Conservation (phyloP, 64 coral and sea anemone species). For the Stylophora pistillata region DNA sequence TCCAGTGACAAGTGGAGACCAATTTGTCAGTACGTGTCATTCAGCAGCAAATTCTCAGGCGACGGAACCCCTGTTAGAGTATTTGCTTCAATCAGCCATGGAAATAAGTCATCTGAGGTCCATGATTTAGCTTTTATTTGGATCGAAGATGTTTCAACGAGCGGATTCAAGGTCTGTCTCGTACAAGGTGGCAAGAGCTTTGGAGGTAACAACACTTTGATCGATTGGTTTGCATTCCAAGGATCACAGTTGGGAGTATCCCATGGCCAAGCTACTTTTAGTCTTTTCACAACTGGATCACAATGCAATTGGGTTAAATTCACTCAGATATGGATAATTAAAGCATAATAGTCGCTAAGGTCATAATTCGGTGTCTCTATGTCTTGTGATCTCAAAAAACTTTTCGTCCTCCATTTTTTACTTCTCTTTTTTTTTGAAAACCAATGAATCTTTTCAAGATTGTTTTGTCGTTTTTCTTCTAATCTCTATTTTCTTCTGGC, state of each 20-base stretch:
- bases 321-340: not conserved
- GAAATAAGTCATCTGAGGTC: not conserved
- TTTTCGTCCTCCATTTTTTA: no score
- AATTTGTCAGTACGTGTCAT: constrained; percentile 3
- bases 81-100: constrained; percentile 4
- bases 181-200: not conserved
- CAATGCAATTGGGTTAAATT: not conserved
- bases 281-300: not conserved
- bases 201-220: not conserved
- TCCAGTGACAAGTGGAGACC: not conserved
- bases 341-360: no score
- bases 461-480: no score
- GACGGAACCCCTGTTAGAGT: not conserved
- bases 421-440: no score
- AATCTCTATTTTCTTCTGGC: no score
- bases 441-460: no score
- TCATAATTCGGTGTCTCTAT: no score
- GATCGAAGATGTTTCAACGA: constrained; percentile 3
- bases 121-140: not conserved
- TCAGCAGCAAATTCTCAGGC: not conserved
- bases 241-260: not conserved
- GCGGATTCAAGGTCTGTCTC: constrained; percentile 2
- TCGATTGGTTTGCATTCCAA: constrained; percentile 30
- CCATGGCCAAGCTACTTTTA: not conserved
- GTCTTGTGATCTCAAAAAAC: no score